Evolutionary conservation across 2,113 vertebrate species (phyloP), one percentile per base, ranked within the genome.

Genomic region (Bubo scandiacus): DNA sequence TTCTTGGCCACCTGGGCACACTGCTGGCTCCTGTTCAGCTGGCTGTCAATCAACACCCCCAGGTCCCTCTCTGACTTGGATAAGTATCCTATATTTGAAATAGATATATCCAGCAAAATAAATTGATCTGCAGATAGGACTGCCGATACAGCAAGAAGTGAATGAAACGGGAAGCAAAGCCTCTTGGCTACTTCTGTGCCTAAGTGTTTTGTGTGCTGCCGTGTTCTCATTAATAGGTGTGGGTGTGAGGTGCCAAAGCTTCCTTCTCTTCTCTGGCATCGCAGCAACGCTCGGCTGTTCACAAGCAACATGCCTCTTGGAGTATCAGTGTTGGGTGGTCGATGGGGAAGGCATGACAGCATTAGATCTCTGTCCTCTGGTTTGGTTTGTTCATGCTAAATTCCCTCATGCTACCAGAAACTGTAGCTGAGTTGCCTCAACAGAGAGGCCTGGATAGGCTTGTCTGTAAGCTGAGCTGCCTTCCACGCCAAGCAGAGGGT

Each of bases 121-220:
- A 68, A 6, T 4, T 42, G 10, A 15, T 78, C 42, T 70, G 42
- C 38, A 19, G 40, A 5, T 15, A 30, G 27, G 12, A 26, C 18
- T 59, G 30, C 25, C 6, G 4, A 13, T 49, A 22, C 0, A 0
- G n/a, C 23, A 52, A 36, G 57, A 66, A 81, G 25, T 10, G 7
- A 86, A 43, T 47, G 22, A 34, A 57, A 38, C 0, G 1, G 55
- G 34, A 68, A 49, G 22, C 27, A 40, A 70, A 91, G 21, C 21
- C 6, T 47, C 27, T 81, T 36, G 38, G 23, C 45, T 81, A 1
- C 62, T 74, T 42, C 42, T 47, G 17, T 38, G 26, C 36, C 3
- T 4, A 4, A 8, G 26, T 2, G 1, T 36, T 91, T 47, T 30
- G 30, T 38, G 21, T 51, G 57, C 38, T 26, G 66, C 15, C 26